Percentiles rank a stretch among this genome's conserved stretches.
Conservation (phyloP, 2,797 vertebrate genomes). For the Hydrolagus colliei region DNA sequence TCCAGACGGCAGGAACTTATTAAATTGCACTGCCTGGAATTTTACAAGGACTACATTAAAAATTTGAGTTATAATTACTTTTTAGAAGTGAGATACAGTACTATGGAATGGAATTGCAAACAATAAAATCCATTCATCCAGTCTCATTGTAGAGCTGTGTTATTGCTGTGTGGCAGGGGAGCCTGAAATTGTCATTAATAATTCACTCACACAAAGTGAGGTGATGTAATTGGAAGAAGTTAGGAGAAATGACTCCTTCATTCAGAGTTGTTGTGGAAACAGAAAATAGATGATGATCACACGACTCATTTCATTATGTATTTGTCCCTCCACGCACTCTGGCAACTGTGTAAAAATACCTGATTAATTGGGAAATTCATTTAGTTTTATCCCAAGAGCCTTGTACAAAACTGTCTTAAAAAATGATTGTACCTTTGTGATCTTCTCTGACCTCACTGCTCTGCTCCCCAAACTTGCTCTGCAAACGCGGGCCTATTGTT, state of each 20-base stretch:
- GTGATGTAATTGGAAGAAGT: slow-evolving; percentile 12
- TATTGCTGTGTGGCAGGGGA: background rate
- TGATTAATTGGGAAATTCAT: background rate
- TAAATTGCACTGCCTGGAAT: background rate
- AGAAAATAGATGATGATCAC: background rate
- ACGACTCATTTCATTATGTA: background rate
- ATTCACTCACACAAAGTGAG: background rate
- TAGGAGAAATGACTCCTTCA: slow-evolving; percentile 13
- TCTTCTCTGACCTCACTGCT: too few relatives aligned
- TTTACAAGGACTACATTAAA: slow-evolving; percentile 9
- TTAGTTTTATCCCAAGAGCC: background rate
- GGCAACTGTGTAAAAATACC: background rate
- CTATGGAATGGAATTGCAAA: slow-evolving; percentile 20
- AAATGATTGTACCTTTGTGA: too few relatives aligned
- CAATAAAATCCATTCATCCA: slow-evolving; percentile 22
- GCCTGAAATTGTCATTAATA: background rate
- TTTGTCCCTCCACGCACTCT: background rate
- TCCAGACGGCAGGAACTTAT: background rate
- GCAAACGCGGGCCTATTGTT: too few relatives aligned
- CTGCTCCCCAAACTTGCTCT: too few relatives aligned
- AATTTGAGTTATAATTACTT: slow-evolving; percentile 14
- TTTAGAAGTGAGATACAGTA: slow-evolving; percentile 16
- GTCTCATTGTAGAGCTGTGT: background rate
- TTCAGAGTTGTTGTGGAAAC: background rate
- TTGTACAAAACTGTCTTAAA: too few relatives aligned